Evolutionary conservation across 2,797 vertebrate species (phyloP).

Genomic region (Mus minutoides): DNA sequence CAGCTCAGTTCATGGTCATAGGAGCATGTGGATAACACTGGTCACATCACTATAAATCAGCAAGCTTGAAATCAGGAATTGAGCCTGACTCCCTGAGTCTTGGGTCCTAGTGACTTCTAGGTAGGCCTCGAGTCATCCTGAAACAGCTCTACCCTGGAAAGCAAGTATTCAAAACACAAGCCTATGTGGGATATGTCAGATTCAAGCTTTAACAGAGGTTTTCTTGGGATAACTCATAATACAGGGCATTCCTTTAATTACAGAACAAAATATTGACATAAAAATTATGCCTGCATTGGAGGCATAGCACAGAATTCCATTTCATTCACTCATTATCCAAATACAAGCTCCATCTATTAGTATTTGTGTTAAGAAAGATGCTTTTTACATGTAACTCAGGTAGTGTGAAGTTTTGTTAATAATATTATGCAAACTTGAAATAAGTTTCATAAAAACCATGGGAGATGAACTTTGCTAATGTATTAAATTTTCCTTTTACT

Average conservation of each 20-base stretch:
- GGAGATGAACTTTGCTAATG: background rate
- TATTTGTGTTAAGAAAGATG: background rate
- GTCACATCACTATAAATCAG: background rate
- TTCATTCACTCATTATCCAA: background rate
- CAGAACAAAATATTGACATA: background rate
- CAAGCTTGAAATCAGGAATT: background rate
- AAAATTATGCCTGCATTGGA: background rate
- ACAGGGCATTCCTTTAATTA: background rate
- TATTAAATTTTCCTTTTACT: background rate
- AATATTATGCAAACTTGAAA: background rate
- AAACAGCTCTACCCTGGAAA: background rate
- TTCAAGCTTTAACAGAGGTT: background rate
- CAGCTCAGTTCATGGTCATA: background rate
- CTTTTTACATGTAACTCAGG: background rate
- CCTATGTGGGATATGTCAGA: too few species aligned
- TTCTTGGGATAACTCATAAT: background rate
- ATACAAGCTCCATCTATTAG: background rate
- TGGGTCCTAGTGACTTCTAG: background rate
- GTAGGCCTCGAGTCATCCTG: background rate
- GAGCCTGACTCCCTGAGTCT: background rate
- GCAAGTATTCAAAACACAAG: background rate
- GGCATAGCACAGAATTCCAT: background rate
- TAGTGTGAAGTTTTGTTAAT: background rate
- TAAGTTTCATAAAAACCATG: background rate
- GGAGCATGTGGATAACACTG: background rate